These are phyloP conservation scores for Pristionchus arcanus DNA, from an alignment of 2,888 invertebrate species.

Conservation along the genomic window DNA sequence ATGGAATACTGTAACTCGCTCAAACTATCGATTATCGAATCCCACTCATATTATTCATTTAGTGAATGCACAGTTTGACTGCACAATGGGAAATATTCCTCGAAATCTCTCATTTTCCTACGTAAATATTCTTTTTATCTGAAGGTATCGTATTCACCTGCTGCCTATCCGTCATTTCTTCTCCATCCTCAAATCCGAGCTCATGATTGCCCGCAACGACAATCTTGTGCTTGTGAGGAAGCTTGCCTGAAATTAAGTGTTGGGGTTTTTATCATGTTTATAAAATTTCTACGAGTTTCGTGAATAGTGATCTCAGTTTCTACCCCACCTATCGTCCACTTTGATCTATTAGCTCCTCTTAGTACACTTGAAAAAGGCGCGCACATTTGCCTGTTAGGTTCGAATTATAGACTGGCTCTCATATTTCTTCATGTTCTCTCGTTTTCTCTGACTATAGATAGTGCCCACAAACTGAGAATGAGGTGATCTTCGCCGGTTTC, in stretches of 20 bases:
- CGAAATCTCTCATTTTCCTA: too few species aligned
- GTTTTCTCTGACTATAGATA: background rate
- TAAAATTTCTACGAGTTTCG: too few species aligned
- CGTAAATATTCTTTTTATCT: too few species aligned
- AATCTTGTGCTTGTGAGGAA: slow-evolving; percentile 74
- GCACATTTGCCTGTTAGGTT: background rate
- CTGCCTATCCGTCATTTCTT: slow-evolving; percentile 59
- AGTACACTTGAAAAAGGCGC: slow-evolving; percentile 26
- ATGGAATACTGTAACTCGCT: slow-evolving; percentile 9
- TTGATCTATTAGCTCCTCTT: background rate
- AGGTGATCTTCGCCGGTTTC: background rate
- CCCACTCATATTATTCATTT: too few species aligned
- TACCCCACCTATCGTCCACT: background rate
- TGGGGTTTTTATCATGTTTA: too few species aligned
- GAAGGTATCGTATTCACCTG: background rate
- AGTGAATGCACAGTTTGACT: background rate
- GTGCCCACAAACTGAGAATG: too few species aligned
- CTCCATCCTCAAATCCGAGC: slow-evolving; percentile 70
- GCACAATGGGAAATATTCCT: too few species aligned
- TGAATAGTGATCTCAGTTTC: background rate
- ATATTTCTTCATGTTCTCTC: background rate
- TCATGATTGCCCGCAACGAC: slow-evolving; percentile 75
- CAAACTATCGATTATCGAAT: background rate
- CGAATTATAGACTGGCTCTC: background rate
- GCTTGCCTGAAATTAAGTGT: slow-evolving; percentile 61